Evolutionary conservation across 2,888 invertebrate species (phyloP), one percentile per base, ranked within the genome.

Genomic region (Acleris cristana): DNA sequence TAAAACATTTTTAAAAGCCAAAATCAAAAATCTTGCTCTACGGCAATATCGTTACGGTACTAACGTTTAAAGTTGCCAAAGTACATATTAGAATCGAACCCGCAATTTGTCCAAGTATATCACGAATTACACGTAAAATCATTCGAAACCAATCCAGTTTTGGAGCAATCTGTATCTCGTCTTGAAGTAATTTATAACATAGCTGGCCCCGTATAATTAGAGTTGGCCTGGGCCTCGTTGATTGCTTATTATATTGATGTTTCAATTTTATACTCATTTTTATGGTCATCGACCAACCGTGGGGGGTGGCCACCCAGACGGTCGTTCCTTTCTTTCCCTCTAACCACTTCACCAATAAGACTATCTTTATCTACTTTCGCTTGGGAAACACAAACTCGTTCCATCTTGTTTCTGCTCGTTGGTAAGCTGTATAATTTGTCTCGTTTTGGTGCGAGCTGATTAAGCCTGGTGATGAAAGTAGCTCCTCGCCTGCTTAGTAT

Each of bases 211-310:
- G 89, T 92, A 92, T 92, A 92, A 92, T 92, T 92, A 92, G 87
- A 86, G 78, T 82, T 81, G 85, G 81, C 78, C 84, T 79, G 78
- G 77, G 77, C 82, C 79, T 79, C 83, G 88, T 86, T 92, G 92
- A 92, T 92, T 92, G 91, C 92, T 91, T 92, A 92, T 92, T 92
- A 92, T 92, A 92, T 92, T 92, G 92, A 92, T 92, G 92, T 92
- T 92, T 92, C 92, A 92, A 92, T 92, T 92, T 92, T 92, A 92
- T 91, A 90, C 89, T 87, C 90, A 92, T 92, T 92, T 92, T 92
- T 92, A 92, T 92, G 92, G 92, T 88, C 93, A 93, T 92, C 89
- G 92, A 83, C 92, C 93, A 92, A 88, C 91, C 84, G 87, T 93
- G 91, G 92, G 93, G 93, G 93, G 93, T 93, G 93, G 87, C 92